phyloP scores from a whole-genome alignment of 2,113 vertebrate species.

The Toxostoma redivivum region DNA sequence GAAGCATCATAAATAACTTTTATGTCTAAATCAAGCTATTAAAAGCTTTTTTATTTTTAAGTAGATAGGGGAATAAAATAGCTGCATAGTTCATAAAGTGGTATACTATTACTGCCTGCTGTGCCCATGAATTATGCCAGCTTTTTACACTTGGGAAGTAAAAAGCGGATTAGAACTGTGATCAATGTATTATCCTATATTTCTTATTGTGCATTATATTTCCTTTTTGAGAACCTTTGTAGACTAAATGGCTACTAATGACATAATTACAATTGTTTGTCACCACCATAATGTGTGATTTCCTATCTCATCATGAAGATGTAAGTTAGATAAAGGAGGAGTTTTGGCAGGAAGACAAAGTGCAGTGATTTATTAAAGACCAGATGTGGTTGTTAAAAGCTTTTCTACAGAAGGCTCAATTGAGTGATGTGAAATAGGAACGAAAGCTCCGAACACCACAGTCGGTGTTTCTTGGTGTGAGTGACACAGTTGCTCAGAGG shows the following conservation, averaged over 20 bases:
- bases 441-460: slow-evolving; percentile 35
- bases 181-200: slow-evolving; percentile 82
- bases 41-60: slow-evolving; percentile 83
- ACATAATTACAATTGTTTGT: slow-evolving; percentile 96
- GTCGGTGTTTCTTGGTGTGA: slow-evolving; percentile 65
- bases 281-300: slow-evolving; percentile 88
- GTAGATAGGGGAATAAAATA: slow-evolving; percentile 80
- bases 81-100: slow-evolving; percentile 79
- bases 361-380: slow-evolving; percentile 89
- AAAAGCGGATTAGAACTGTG: slow-evolving; percentile 76
- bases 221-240: slow-evolving; percentile 81
- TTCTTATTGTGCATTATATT: slow-evolving; percentile 78
- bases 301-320: slow-evolving; percentile 91
- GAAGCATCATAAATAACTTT: slow-evolving; percentile 80
- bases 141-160: slow-evolving; percentile 78
- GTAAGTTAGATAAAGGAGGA: slow-evolving; percentile 92
- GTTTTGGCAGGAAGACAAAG: slow-evolving; percentile 91
- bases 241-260: slow-evolving; percentile 89
- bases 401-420: slow-evolving; percentile 77
- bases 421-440: slow-evolving; percentile 74
- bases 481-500: slow-evolving; percentile 64
- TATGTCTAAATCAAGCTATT: slow-evolving; percentile 81
- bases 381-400: slow-evolving; percentile 89
- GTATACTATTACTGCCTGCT: slow-evolving; percentile 80
- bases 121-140: slow-evolving; percentile 78